Percentiles rank a stretch among this genome's conserved stretches.
Evolutionary conservation across 1,140 invertebrate species (phyloP).

Genomic region (Zaprionus inermis): DNA sequence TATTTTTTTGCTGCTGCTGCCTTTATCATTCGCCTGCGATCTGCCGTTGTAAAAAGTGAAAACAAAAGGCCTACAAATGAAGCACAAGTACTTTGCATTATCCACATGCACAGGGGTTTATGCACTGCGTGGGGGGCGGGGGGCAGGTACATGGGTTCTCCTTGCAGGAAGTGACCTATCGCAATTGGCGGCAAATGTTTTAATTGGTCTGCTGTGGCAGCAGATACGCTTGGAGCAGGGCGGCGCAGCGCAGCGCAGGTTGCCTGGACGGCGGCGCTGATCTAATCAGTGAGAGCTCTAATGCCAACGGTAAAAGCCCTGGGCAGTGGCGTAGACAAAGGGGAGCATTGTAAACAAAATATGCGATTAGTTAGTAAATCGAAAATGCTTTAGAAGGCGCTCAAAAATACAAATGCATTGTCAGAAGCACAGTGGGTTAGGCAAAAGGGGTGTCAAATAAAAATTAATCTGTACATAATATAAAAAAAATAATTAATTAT

Average conservation of each 20-base stretch:
- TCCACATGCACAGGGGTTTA: conserved; percentile 5
- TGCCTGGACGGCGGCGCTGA: conserved; percentile 37
- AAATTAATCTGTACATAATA: too few relatives aligned
- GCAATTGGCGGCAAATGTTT: conserved; percentile 74
- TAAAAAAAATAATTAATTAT: too few relatives aligned
- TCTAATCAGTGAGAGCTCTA: conserved; percentile 69
- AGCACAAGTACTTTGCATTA: conserved; percentile 38
- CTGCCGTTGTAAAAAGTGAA: conserved; percentile 64
- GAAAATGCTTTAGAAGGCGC: neutral
- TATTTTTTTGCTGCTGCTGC: conserved; percentile 32
- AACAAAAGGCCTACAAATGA: conserved; percentile 57
- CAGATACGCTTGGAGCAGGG: too few relatives aligned
- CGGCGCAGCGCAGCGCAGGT: too few relatives aligned
- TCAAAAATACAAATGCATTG: neutral
- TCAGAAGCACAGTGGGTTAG: too few relatives aligned
- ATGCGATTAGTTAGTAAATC: neutral
- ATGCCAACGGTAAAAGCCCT: conserved; percentile 68
- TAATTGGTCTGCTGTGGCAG: conserved; percentile 55
- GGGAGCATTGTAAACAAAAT: neutral
- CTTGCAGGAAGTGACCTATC: conserved; percentile 64
- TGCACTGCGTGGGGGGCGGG: too few relatives aligned
- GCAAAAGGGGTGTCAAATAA: too few relatives aligned
- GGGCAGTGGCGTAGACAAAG: neutral
- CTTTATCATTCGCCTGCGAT: conserved; percentile 58
- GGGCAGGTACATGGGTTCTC: conserved; percentile 4